Base-by-base conservation (phyloP, 2,113 vertebrate species). In the Dunckerocampus dactyliophorus region DNA sequence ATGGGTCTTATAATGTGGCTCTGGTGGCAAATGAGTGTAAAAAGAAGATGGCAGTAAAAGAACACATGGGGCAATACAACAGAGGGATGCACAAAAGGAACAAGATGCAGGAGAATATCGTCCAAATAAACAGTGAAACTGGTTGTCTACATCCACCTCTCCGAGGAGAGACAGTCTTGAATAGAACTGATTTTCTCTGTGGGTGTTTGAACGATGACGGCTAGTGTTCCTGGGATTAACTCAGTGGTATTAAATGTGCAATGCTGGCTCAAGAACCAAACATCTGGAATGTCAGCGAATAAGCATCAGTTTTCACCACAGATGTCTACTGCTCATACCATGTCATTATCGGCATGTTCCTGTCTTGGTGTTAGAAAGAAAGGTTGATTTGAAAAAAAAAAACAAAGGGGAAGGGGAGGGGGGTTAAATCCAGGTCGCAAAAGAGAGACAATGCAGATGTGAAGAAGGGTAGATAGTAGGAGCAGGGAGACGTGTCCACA, bases 371-470 rank as follows among this genome's bases (percentile, higher is more conserved):
- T 59, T 59, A 62, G 9, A 43, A 43, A 43, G 13, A 43, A 43
- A 14, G 13, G 31, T 34, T 34, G 31, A 8, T 34, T 34, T 34
- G 12, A 14, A 12, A 13, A 13, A 39, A 11, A 2, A 43, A 43
- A 13, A 13, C 31, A 69, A 75, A 56, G 57, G 67, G 56, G 77
- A 56, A 48, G 66, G 52, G 77, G 28, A 52, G 64, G 60, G 37
- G 67, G 53, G 34, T n/a, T 69, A 52, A 65, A 65, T 82, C 75
- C 69, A 70, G 72, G 65, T 82, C 52, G 55, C 71, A 20, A 71
- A 76, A 79, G 77, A 83, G 82, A 87, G 79, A 83, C 75, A 82
- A 89, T 86, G 86, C 82, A 87, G 84, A 87, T 86, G 84, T 82
- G 81, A 84, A 56, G 81, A 86, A 80, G 80, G 75, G 79, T 69